Evolutionary conservation across 2,797 vertebrate genomes (phyloP).

Genomic region (Alca torda): DNA sequence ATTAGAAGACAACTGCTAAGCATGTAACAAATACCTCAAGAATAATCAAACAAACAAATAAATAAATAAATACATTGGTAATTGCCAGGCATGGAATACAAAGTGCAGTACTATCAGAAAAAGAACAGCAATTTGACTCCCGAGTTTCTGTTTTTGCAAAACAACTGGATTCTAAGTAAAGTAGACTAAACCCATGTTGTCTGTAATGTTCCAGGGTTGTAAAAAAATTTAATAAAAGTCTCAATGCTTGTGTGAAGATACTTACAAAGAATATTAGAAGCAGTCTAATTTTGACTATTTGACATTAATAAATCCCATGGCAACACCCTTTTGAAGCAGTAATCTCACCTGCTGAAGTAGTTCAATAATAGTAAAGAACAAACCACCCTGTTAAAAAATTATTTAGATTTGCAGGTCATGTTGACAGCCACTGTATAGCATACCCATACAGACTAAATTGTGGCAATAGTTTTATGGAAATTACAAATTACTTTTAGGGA

Average conservation of each 20-base stretch:
- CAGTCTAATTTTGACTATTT: background rate
- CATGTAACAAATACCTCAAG: background rate
- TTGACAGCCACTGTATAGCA: background rate
- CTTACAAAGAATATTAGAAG: background rate
- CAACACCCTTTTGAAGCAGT: background rate
- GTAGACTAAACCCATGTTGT: background rate
- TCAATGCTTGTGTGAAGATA: background rate
- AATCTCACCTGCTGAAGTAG: background rate
- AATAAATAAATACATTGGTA: background rate
- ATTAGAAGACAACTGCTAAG: slow-evolving; percentile 5
- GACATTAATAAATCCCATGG: background rate
- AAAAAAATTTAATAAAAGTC: background rate
- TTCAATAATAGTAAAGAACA: background rate
- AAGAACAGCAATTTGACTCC: background rate
- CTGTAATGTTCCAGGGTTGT: background rate
- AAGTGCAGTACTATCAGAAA: background rate
- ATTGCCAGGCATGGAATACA: background rate
- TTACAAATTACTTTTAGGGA: background rate
- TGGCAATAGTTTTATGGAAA: background rate
- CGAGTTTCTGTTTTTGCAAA: background rate
- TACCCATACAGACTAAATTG: background rate
- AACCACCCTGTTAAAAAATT: background rate
- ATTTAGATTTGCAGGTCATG: background rate
- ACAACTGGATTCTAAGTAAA: background rate
- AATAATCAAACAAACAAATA: background rate